phyloP scores from a whole-genome alignment of 1,140 invertebrate species.

The Zeugodacus cucurbitae region DNA sequence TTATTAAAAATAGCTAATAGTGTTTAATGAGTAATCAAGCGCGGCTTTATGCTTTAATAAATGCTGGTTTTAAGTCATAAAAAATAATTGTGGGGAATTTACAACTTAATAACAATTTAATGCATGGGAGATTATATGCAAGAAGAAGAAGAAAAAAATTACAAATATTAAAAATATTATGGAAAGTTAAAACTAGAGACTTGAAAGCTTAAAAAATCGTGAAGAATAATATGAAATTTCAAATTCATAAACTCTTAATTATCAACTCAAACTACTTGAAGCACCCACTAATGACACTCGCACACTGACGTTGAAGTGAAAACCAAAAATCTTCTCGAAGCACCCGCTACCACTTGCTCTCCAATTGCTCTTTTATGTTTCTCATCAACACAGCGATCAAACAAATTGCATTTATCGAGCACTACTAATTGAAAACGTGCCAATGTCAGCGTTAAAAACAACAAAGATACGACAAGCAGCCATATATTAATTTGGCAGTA shows the following conservation, averaged over 20 bases:
- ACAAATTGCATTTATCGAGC: too few relatives aligned
- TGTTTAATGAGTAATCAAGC: not conserved
- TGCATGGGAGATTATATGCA: not conserved
- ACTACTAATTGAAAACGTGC: not conserved
- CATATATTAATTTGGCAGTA: not conserved
- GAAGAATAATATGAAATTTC: too few relatives aligned
- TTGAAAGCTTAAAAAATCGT: too few relatives aligned
- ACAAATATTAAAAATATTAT: not conserved
- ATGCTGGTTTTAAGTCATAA: not conserved
- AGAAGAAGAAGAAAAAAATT: not conserved
- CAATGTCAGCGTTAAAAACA: not conserved
- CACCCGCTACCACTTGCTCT: too few relatives aligned
- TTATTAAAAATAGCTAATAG: constrained; percentile 2
- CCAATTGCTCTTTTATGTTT: too few relatives aligned
- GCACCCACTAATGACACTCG: too few relatives aligned
- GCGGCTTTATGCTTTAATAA: not conserved
- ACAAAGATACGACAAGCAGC: not conserved
- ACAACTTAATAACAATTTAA: not conserved
- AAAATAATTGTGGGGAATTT: not conserved
- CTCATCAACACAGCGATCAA: too few relatives aligned
- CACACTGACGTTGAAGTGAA: too few relatives aligned
- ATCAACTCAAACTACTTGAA: too few relatives aligned
- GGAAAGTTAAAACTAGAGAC: too few relatives aligned
- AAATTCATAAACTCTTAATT: too few relatives aligned
- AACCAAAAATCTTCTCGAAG: too few relatives aligned